Percentiles rank a stretch among this genome's conserved stretches.
phyloP scores from a whole-genome alignment of 2,113 vertebrate genomes.

The Ciconia boyciana region DNA sequence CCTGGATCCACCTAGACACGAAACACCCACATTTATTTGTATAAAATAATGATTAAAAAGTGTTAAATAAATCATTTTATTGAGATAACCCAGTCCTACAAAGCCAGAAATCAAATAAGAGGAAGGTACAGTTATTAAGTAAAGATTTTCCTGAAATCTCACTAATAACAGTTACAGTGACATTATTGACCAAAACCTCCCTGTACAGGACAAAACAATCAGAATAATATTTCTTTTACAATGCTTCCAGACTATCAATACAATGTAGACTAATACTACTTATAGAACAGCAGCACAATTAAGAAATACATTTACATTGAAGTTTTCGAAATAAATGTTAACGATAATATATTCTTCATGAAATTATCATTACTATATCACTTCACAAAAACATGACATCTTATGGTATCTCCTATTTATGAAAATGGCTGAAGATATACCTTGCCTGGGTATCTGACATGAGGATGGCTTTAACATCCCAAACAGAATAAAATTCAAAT shows the following conservation, averaged over 20 bases:
- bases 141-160: neutral
- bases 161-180: neutral
- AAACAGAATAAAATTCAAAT: neutral
- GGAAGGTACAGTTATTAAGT: neutral
- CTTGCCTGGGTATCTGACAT: neutral
- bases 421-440: neutral
- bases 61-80: neutral
- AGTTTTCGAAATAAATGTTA: neutral
- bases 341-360: neutral
- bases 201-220: neutral
- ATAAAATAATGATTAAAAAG: neutral
- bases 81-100: neutral
- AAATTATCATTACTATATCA: neutral
- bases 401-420: neutral
- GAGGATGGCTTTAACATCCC: neutral
- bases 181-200: neutral
- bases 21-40: neutral
- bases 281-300: neutral
- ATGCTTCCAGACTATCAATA: neutral
- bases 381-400: neutral
- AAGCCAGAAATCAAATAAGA: neutral
- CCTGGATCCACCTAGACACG: constrained; percentile 85
- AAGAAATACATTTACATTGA: neutral
- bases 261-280: neutral
- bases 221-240: neutral